Base-by-base conservation (phyloP, 2,113 vertebrate species). In the Callorhinus ursinus region DNA sequence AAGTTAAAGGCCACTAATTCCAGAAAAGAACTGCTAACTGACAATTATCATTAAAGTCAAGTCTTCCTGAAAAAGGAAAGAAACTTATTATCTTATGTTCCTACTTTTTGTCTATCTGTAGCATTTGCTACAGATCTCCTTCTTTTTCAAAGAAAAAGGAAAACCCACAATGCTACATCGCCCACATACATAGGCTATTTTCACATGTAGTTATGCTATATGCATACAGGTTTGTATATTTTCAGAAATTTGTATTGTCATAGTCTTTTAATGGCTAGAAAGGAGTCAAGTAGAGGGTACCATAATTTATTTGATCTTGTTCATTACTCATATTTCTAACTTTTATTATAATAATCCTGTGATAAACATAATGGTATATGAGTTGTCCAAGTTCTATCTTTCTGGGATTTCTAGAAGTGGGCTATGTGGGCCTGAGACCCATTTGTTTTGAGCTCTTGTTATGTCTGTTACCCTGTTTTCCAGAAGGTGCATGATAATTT, bases 121-220 rank as follows among this genome's bases (percentile, higher is more conserved):
- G 49, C 28, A 39, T 42, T 55, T 67, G 36, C 76, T 84, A 11
- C 65, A 51, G 39, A 67, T 36, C 53, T 95, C 53, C 21, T 81
- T n/a, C 71, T 91, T 65, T 61, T 57, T 24, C 28, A 76, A 97
- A 88, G 84, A 31, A 86, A 87, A 67, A 55, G 46, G 57, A 95
- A 81, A 71, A 67, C 4, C 1, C 31, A 8, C 53, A 39, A 11
- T 36, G 42, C 53, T 77, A 77, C 79, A 51, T 9, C n/a, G 36
- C 36, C 36, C 65, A 53, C 36, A 74, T 18, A 51, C 24, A 46
- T 46, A 46, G 46, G 7, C 46, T 46, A 46, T 93, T 69, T 81
- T 79, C 49, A 28, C 21, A 26, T 1, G 7, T 19, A 57, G 33
- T 77, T 71, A 71, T 18, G n/a, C 76, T 28, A 11, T 28, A 88